Evolutionary conservation across 1,140 invertebrate species (phyloP).

Genomic region (Coenobita brevimanus): DNA sequence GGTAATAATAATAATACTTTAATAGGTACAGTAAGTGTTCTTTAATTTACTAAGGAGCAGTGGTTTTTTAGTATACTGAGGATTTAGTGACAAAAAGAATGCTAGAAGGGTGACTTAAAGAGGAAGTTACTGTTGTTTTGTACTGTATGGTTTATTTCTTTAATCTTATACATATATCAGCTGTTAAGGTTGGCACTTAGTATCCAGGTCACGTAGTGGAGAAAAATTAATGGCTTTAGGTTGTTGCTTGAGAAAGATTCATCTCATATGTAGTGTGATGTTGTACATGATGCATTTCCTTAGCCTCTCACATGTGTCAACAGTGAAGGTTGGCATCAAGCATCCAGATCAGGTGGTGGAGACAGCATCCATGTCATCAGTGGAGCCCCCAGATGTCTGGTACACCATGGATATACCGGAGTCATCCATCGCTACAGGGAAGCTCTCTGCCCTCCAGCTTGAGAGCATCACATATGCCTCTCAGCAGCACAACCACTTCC

Average conservation of each 20-base stretch:
- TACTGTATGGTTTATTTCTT: no score
- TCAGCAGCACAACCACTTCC: conserved; percentile 94
- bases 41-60: no score
- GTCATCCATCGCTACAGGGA: conserved; percentile 87
- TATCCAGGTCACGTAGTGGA: conserved; percentile 99
- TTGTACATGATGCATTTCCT: conserved; percentile 91
- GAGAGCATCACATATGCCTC: conserved; percentile 97
- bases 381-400: conserved; percentile 95
- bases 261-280: no score
- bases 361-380: conserved; percentile 96
- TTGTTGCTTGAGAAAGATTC: conserved; percentile 96
- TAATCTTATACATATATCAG: neutral
- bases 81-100: no score
- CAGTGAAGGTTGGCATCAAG: conserved; percentile 93
- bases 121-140: no score
- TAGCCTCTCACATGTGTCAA: conserved; percentile 38
- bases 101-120: no score
- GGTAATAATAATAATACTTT: no score
- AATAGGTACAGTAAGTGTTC: no score
- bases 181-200: conserved; percentile 87
- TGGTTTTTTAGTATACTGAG: no score
- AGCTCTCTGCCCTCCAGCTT: conserved; percentile 95
- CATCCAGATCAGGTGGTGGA: conserved; percentile 99
- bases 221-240: conserved; percentile 96
- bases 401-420: conserved; percentile 92